Evolutionary conservation across 1,140 invertebrate genomes (phyloP).

Genomic region (Trigoniulus corallinus): DNA sequence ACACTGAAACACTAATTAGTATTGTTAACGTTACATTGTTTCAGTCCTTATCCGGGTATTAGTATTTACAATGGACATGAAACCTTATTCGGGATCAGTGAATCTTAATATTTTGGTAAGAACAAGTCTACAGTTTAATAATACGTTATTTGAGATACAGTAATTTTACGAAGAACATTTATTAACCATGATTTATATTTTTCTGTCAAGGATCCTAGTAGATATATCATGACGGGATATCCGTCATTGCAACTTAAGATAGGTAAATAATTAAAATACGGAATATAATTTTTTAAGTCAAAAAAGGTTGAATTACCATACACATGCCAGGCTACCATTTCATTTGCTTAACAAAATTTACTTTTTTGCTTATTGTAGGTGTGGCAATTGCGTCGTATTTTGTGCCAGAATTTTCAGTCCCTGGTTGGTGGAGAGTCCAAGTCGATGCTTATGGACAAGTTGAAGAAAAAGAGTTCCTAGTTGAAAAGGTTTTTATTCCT

Average conservation of each 20-base stretch:
- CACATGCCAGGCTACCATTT: no score
- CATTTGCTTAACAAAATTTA: background rate
- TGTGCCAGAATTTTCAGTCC: slow-evolving; percentile 25
- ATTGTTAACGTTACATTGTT: no score
- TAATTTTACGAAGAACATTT: background rate
- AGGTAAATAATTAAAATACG: slow-evolving; percentile 18
- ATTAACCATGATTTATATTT: background rate
- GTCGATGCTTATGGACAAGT: slow-evolving; percentile 28
- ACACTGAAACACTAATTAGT: no score
- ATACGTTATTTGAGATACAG: background rate
- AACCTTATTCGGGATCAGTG: slow-evolving; percentile 31
- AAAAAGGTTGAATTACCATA: no score
- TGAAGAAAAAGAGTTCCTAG: slow-evolving; percentile 28
- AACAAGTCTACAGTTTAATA: background rate
- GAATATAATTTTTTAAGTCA: background rate
- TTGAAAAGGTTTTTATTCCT: slow-evolving; percentile 31
- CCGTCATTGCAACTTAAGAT: slow-evolving; percentile 29
- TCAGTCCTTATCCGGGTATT: slow-evolving; percentile 31
- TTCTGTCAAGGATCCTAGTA: slow-evolving; percentile 28
- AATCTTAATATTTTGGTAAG: slow-evolving; percentile 32
- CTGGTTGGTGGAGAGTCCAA: slow-evolving; percentile 32
- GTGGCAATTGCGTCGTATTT: slow-evolving; percentile 24
- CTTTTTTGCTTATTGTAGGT: slow-evolving; percentile 17
- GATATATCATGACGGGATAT: slow-evolving; percentile 33
- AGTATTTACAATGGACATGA: slow-evolving; percentile 29